Conservation (phyloP, 2,113 vertebrate species). For the human region GRCh38 chr4:39096501-39097000, state of each 20-base stretch:
- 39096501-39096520: conserved; percentile 28
- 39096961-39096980: conserved; percentile 15
- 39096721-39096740: conserved; percentile 96
- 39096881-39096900: conserved; percentile 47
- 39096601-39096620: background rate
- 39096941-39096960: background rate
- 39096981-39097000: background rate
- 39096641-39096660: conserved; percentile 38
- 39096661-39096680: background rate
- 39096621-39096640: background rate
- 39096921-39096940: background rate
- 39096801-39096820: conserved; percentile 97
- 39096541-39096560: background rate
- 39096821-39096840: conserved; percentile 98
- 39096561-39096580: conserved; percentile 25
- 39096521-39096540: conserved; percentile 36
- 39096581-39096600: background rate
- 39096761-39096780: conserved; percentile 99
- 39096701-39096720: conserved; percentile 95
- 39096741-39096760: conserved; percentile 98
- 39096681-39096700: conserved; percentile 91
- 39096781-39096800: conserved; percentile 93
- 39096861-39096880: conserved; percentile 98
- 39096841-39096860: conserved; percentile 95
- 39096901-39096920: background rate